These are phyloP conservation scores for Ctenicera cuprea DNA, from an alignment of 2,888 invertebrate species.

Conservation along the genomic window DNA sequence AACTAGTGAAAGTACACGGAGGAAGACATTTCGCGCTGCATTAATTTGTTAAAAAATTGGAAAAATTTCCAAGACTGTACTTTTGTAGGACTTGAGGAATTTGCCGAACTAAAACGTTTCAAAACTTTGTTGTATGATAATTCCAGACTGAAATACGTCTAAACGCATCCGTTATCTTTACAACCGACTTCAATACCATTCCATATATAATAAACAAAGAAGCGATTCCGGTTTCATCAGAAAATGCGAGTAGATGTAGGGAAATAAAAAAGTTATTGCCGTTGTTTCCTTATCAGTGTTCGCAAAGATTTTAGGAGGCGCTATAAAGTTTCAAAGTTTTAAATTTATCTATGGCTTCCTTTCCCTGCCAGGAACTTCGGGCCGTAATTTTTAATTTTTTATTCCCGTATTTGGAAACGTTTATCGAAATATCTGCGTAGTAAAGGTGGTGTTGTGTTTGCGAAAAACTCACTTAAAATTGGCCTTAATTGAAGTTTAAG, in stretches of 20 bases:
- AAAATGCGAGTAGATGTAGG: conserved; percentile 46
- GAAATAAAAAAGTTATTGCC: conserved; percentile 50
- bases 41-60: too few species aligned
- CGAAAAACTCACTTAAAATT: conserved; percentile 11
- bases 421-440: conserved; percentile 30
- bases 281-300: conserved; percentile 46
- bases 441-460: not conserved
- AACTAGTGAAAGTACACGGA: not conserved
- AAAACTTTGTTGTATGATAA: conserved; percentile 27
- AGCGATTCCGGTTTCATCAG: conserved; percentile 45
- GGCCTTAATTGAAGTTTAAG: conserved; percentile 14
- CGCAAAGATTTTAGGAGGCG: conserved; percentile 44
- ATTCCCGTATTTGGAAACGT: conserved; percentile 22
- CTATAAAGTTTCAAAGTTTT: conserved; percentile 47
- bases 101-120: not conserved
- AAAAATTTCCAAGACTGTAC: too few species aligned
- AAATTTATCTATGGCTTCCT: conserved; percentile 42
- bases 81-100: too few species aligned
- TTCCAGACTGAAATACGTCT: conserved; percentile 20
- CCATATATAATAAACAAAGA: conserved; percentile 47
- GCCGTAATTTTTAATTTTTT: conserved; percentile 40
- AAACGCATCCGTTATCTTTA: conserved; percentile 43
- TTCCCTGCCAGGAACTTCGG: conserved; percentile 20
- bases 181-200: conserved; percentile 42
- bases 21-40: too few species aligned